Evolutionary conservation across 2,113 vertebrate genomes (phyloP), one percentile per base, ranked within the genome.

Genomic region (Gorsachius goisagi): DNA sequence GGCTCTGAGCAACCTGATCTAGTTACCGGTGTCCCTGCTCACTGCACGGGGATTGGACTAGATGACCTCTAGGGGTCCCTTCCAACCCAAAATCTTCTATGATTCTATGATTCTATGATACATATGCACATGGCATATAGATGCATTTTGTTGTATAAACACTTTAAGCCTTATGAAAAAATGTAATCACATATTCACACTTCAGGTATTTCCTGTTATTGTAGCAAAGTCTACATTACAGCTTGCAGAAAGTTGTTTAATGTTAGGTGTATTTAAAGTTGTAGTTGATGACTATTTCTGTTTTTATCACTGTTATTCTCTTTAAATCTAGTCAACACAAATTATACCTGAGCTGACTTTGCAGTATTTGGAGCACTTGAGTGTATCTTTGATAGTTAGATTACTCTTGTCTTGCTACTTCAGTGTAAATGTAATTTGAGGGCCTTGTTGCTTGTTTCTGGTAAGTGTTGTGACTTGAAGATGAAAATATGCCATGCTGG

Each of bases 391-490:
- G 80, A 95, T 96, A 85, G 89, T 77, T 93, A 90, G 72, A 96
- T 91, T 92, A 92, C 30, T 93, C 91, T 92, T 96, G 37, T 93
- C 76, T 68, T 80, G 37, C n/a, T 62, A 15, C 64, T 95, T 96
- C 18, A 26, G 56, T 64, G 49, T 93, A 97, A 96, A 96, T 95
- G 27, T 56, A 95, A 96, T 88, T 92, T 96, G 88, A 95, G 85
- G 79, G 68, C 55, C 66, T 95, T 92, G 22, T 93, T 92, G 44
- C 78, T 94, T 96, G 69, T 93, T 97, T 95, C 72, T 90, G 39
- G 44, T 96, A 96, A 97, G 75, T 91, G 56, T 63, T 96, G 86
- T 97, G 81, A 96, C 62, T 93, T 93, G 66, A 94, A 97, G 86
- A 96, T 76, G 77, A 98, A 97, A 97, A 97, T 93, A 82, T 88